These are phyloP conservation scores for Polymixis lichenea DNA, from an alignment of 2,888 invertebrate genomes.

Conservation along the genomic window DNA sequence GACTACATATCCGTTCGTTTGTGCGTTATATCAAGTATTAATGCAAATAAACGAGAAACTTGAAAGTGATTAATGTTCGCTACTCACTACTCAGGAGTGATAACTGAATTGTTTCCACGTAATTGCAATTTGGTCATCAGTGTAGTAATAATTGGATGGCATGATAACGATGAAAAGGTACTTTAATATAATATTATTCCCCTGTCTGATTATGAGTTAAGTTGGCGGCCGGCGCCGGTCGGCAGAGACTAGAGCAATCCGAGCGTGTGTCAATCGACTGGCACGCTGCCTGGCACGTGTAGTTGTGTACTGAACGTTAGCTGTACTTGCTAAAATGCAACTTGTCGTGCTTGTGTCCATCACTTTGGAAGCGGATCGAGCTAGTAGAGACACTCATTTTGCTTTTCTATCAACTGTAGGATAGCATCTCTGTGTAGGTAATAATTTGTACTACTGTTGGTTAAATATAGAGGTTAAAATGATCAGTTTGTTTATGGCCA, in stretches of 20 bases:
- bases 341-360: too few relatives aligned
- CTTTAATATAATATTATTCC: background rate
- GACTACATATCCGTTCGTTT: slow-evolving; percentile 30
- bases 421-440: too few relatives aligned
- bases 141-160: slow-evolving; percentile 2
- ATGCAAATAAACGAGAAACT: slow-evolving; percentile 9
- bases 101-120: slow-evolving; percentile 7
- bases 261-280: background rate
- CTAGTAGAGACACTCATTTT: too few relatives aligned
- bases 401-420: too few relatives aligned
- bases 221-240: background rate
- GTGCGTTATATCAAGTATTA: background rate
- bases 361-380: too few relatives aligned
- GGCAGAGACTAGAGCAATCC: background rate
- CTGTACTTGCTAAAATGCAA: background rate
- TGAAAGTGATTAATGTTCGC: slow-evolving; percentile 5
- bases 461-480: too few relatives aligned
- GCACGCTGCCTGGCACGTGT: background rate
- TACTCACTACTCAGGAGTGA: background rate
- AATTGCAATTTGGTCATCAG: background rate
- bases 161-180: background rate
- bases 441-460: too few relatives aligned
- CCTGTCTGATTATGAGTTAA: background rate
- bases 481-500: too few relatives aligned
- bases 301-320: background rate